Conservation (phyloP, 92 coral and sea anemone genomes). For the Phenganax subtilis region DNA sequence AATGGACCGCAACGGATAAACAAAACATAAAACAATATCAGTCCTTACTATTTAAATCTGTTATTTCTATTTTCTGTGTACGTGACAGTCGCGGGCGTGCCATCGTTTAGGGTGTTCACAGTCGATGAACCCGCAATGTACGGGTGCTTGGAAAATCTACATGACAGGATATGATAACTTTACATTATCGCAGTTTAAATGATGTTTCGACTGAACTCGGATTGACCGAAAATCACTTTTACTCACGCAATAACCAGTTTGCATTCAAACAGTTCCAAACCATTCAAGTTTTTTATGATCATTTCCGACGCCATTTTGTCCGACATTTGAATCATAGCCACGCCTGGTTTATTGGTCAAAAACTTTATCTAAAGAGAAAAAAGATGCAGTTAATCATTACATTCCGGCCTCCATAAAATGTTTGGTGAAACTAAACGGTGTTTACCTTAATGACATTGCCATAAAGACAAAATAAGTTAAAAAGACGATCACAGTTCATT, state of each 20-base stretch:
- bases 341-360: conserved; percentile 95
- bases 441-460: conserved; percentile 98
- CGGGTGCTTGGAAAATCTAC: conserved; percentile 98
- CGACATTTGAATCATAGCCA: conserved; percentile 98
- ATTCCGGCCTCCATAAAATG: not conserved
- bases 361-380: conserved; percentile 69
- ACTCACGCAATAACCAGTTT: conserved; percentile 94
- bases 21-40: not conserved
- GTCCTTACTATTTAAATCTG: conserved; percentile 91
- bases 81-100: conserved; percentile 93
- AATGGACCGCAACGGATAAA: not conserved
- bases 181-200: not conserved
- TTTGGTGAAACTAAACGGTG: not conserved
- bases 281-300: conserved; percentile 92
- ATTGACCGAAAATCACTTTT: not conserved
- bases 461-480: conserved; percentile 94
- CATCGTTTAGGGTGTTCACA: conserved; percentile 88
- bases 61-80: conserved; percentile 97
- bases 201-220: not conserved
- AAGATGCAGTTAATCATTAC: not conserved
- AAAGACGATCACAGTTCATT: conserved; percentile 97
- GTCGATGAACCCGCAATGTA: conserved; percentile 98
- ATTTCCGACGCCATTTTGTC: conserved; percentile 98
- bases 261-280: conserved; percentile 86
- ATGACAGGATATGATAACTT: not conserved